A percentile compares a stretch with the other conserved stretches of the same genome.
Conservation (phyloP, 2,113 vertebrate genomes). For the Apteryx mantelli region DNA sequence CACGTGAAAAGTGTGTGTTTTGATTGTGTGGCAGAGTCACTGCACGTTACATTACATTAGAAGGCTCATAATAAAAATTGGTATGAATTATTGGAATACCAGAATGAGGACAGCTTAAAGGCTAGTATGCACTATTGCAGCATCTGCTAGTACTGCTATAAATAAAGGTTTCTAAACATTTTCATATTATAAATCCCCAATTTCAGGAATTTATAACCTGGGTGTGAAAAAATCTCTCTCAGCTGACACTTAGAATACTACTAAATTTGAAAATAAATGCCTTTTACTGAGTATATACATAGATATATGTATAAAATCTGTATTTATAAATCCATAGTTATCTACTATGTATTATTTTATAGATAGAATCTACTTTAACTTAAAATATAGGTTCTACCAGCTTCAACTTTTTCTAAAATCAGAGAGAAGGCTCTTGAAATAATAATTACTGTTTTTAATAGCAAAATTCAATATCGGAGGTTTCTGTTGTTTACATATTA, state of each 20-base stretch:
- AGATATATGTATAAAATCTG: neutral
- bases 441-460: neutral
- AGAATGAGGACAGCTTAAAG: constrained; percentile 18
- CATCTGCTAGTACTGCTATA: constrained; percentile 42
- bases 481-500: neutral
- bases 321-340: neutral
- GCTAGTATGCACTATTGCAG: neutral
- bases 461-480: neutral
- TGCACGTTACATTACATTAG: neutral
- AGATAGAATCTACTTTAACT: neutral
- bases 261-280: neutral
- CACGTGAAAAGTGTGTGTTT: constrained; percentile 4
- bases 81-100: constrained; percentile 45
- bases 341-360: neutral
- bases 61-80: constrained; percentile 14
- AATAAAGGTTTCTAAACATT: constrained; percentile 49
- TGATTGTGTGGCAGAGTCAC: neutral
- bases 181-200: neutral
- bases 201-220: constrained; percentile 28
- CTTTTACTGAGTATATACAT: neutral
- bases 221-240: neutral
- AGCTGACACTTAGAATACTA: neutral
- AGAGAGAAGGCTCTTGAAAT: neutral
- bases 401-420: neutral
- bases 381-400: neutral